phyloP scores from a whole-genome alignment of 2,797 vertebrate species.

The Lophotriccus pileatus region DNA sequence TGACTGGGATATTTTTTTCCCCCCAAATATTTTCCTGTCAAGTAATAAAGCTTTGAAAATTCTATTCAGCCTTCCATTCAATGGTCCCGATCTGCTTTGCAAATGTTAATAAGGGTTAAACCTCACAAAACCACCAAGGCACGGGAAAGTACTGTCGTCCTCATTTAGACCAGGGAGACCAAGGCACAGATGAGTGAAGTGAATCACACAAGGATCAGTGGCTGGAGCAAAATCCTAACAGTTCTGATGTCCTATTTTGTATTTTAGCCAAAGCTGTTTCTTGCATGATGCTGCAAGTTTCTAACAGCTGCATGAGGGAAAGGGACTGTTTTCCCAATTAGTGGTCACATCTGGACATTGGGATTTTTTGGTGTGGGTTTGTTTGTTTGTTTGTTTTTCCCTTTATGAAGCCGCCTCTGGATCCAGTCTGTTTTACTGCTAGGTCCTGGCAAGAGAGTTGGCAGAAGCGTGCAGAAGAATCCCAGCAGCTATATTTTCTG shows the following conservation, averaged over 20 bases:
- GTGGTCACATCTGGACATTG: not conserved
- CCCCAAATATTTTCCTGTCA: not conserved
- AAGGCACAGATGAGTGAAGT: not conserved
- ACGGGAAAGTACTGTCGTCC: not conserved
- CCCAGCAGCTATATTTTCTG: conserved; percentile 7
- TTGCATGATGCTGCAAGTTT: not conserved
- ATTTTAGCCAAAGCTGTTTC: not conserved
- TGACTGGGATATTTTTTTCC: not conserved
- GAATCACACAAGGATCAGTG: not conserved
- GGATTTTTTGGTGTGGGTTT: not conserved
- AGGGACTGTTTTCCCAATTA: not conserved
- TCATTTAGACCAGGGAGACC: not conserved
- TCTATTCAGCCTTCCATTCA: not conserved
- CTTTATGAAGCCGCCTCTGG: not conserved
- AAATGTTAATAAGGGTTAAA: conserved; percentile 47
- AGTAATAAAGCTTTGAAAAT: conserved; percentile 13
- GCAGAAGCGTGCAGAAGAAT: not conserved
- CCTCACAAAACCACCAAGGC: not conserved
- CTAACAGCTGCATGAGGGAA: not conserved
- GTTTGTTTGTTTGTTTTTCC: not conserved
- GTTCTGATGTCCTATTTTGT: not conserved
- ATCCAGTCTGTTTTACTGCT: not conserved
- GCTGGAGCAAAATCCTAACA: not conserved
- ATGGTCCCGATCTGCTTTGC: not conserved
- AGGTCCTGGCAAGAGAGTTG: conserved; percentile 17